Evolutionary conservation across 2,113 vertebrate species (phyloP), one percentile per base, ranked within the genome.

Genomic region (Sorex fumeus): DNA sequence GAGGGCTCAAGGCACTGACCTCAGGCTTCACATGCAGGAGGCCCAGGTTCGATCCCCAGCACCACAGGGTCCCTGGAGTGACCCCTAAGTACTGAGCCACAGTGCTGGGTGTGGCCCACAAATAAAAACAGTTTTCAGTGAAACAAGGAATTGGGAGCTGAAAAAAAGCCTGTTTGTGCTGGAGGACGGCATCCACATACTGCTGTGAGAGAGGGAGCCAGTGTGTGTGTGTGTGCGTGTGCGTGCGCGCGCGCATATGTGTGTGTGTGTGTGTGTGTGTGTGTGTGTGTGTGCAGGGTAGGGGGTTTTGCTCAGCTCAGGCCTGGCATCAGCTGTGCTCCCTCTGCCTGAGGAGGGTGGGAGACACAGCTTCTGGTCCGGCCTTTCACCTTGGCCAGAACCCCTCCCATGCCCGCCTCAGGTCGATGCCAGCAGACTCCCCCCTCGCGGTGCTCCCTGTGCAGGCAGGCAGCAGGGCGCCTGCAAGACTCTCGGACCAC

Each of bases 121-220:
- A 60, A 60, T 60, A 60, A 60, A 60, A 60, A 60, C 21, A 60
- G 47, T 8, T 60, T 21, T 15, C 18, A 23, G 80, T 76, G 93
- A 96, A 95, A 94, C 80, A 85, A 97, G 94, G 0, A 87, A 88
- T 60, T 62, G 86, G 60, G 60, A 66, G 30, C 95, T 97, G 93
- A 88, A 96, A 96, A 96, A 93, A 96, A 93, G 87, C 90, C 45
- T 40, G 92, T 94, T 91, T 96, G 94, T 87, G 91, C 95, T 95
- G 96, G 86, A 95, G 91, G 95, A 94, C 93, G 88, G 76, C 90
- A 93, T 3, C 40, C 40, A 40, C 40, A 40, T 40, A 7, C 40
- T 40, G 40, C 40, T 7, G 7, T 40, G 40, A 40, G 7, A 7
- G 4, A 40, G 40, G 40, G 7, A 40, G 40, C 40, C 3, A 40